Percentiles rank a stretch among this genome's conserved stretches.
These are phyloP conservation scores for Beroe ovata DNA, from an alignment of 37 sponge, comb jelly and placozoan genomes.

Conservation along the genomic window DNA sequence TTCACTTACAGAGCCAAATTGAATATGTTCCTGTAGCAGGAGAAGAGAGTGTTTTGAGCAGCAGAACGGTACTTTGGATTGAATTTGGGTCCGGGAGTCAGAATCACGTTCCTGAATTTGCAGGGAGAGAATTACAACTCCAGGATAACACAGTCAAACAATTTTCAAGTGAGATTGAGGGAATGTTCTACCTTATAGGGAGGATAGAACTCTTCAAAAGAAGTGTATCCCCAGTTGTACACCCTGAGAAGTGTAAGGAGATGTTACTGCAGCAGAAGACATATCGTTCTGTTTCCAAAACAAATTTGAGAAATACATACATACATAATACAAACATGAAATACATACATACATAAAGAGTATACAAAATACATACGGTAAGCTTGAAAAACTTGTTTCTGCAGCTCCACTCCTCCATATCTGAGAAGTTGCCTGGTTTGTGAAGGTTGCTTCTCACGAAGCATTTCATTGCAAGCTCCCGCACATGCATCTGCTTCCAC, in stretches of 20 bases:
- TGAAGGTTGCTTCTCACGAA: conserved; percentile 43
- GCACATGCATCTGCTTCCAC: conserved; percentile 32
- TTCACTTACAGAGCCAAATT: conserved; percentile 58
- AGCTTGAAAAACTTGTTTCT: conserved; percentile 6
- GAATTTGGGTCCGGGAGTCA: conserved; percentile 45
- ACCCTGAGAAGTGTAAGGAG: too few relatives aligned
- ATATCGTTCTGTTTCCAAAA: too few relatives aligned
- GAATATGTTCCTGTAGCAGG: conserved; percentile 45
- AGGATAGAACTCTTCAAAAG: conserved; percentile 3
- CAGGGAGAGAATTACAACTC: neutral
- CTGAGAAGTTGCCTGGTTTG: conserved; percentile 28
- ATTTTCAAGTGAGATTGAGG: too few relatives aligned
- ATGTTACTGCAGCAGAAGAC: too few relatives aligned
- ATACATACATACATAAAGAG: neutral
- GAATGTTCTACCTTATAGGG: neutral
- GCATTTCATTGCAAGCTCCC: neutral
- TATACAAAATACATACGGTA: conserved; percentile 5
- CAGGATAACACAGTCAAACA: too few relatives aligned
- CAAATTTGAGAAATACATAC: too few relatives aligned
- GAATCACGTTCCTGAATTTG: neutral
- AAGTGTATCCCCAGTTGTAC: conserved; percentile 16
- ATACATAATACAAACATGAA: neutral
- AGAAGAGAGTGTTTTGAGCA: conserved; percentile 38
- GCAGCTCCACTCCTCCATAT: conserved; percentile 13
- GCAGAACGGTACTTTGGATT: conserved; percentile 38